These are phyloP conservation scores for Neotoxoptera formosana DNA, from an alignment of 1,140 invertebrate genomes.

Conservation along the genomic window DNA sequence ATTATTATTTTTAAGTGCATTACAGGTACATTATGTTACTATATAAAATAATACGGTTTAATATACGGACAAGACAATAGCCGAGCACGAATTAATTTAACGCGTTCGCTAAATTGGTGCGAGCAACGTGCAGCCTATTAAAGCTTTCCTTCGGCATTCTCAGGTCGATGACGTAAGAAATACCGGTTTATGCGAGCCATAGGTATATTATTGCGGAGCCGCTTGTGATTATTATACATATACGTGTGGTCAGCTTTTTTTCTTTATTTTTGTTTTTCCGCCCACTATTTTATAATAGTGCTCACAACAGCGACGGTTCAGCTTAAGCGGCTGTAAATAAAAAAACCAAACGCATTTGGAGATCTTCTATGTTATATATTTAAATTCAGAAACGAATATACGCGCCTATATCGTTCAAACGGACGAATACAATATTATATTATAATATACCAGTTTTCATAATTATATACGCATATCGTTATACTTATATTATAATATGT, in stretches of 20 bases:
- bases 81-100: neutral
- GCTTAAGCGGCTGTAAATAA: neutral
- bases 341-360: neutral
- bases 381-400: neutral
- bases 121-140: constrained; percentile 45
- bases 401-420: neutral
- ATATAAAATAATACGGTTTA: too few relatives aligned
- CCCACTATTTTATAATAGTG: neutral
- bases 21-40: too few relatives aligned
- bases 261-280: constrained; percentile 45
- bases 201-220: neutral
- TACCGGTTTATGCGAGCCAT: constrained; percentile 47
- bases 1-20: too few relatives aligned
- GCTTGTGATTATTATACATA: constrained; percentile 8
- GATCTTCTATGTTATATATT: neutral
- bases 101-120: neutral
- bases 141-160: constrained; percentile 35
- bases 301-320: neutral
- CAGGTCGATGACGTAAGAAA: constrained; percentile 52
- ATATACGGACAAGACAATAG: too few relatives aligned
- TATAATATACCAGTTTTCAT: neutral
- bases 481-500: too few relatives aligned
- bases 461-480: neutral
- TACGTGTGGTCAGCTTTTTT: constrained; percentile 45
- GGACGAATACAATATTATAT: neutral